phyloP scores from a whole-genome alignment of 1,140 invertebrate genomes.

The Archegozetes longisetosus region DNA sequence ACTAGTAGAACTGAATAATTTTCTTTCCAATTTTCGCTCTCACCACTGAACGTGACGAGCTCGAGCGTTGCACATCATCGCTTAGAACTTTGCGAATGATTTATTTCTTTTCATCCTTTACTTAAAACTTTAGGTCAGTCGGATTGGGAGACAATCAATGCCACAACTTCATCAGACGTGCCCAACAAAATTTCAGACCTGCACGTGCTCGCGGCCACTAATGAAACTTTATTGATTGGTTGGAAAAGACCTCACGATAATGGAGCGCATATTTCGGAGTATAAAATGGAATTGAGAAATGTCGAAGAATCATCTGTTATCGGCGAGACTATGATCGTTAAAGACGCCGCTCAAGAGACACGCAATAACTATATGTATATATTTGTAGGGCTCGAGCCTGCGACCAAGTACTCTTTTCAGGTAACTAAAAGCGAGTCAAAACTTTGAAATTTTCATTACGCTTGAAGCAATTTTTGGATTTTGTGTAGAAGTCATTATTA shows the following conservation, averaged over 20 bases:
- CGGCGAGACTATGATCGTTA: constrained; percentile 20
- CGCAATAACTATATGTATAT: constrained; percentile 21
- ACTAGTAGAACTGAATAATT: no score
- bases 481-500: no score
- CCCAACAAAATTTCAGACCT: constrained; percentile 21
- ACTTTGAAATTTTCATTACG: not conserved
- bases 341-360: constrained; percentile 7
- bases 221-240: constrained; percentile 23
- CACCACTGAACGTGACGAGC: no score
- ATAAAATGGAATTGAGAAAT: constrained; percentile 19
- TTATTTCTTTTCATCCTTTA: no score
- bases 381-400: constrained; percentile 22
- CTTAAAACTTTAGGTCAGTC: constrained; percentile 16
- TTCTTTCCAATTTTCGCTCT: no score
- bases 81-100: no score
- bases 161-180: constrained; percentile 15
- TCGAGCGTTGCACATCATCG: no score
- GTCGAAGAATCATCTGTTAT: constrained; percentile 15
- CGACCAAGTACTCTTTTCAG: constrained; percentile 20
- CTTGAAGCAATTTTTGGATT: no score
- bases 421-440: constrained; percentile 5
- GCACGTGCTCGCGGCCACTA: constrained; percentile 23
- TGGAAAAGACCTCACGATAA: constrained; percentile 24
- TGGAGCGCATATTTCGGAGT: constrained; percentile 21
- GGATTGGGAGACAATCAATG: constrained; percentile 6